Base-by-base conservation (phyloP, 1,140 invertebrate genomes). In the Schlechtendalia chinensis region DNA sequence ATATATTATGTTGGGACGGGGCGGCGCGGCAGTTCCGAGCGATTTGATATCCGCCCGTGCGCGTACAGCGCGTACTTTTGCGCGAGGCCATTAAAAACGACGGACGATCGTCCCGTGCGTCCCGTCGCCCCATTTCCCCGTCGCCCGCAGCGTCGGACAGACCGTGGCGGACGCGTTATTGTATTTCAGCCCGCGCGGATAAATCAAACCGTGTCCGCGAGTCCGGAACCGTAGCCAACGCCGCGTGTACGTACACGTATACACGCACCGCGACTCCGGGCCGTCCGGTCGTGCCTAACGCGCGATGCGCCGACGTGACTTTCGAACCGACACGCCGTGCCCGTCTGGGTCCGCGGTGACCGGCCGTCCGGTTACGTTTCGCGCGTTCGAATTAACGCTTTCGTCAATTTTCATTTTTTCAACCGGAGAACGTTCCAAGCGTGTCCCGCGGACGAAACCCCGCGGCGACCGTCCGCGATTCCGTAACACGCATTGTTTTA, bases 221-320 rank as follows among this genome's bases (percentile, higher is more conserved):
- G 72, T 75, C 72, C n/a, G 58, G 58, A 75, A 75, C 72, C 72
- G 58, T 75, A 75, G 58, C 72, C 58, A 75, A 75, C 58, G 54
- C 54, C n/a, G 71, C 32, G 22, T 47, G 58, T 22, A n/a, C 71
- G 24, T 24, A 14, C 50, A 17, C 32, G 50, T n/a, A 22, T 24
- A 58, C 47, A n/a, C 71, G 24, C 50, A n/a, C 50, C 61, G 17
- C 56, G n/a, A 24, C 61, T 29, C 11, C 61, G 27, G 61, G 32
- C 61, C 61, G n/a, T 29, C 19, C 61, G n/a, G n/a, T n/a, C 61
- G 27, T 65, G 16, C 0, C 17, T 17, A 22, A 32, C 27, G 61
- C 61, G 29, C 61, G 61, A 32, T 65, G n/a, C n/a, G n/a, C n/a
- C n/a, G n/a, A n/a, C n/a, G n/a, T n/a, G n/a, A n/a, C n/a, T n/a